Evolutionary conservation across 2,113 vertebrate genomes (phyloP).

Genomic region (Epinephelus cyanopodus): DNA sequence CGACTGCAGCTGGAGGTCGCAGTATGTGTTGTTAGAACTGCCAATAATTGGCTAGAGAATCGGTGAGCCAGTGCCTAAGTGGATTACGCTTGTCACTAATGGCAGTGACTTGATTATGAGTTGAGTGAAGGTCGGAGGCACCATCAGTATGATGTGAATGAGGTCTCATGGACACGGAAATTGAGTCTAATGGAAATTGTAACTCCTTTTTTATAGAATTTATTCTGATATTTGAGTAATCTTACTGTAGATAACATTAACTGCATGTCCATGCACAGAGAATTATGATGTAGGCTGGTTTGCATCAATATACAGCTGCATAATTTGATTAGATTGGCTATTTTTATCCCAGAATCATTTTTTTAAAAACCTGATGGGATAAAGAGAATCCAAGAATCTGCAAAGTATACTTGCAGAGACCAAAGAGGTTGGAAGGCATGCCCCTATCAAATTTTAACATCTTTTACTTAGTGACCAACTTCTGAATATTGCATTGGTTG

Average conservation of each 20-base stretch:
- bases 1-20: slow-evolving; percentile 44
- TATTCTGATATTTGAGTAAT: neutral
- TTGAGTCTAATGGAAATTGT: slow-evolving; percentile 36
- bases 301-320: neutral
- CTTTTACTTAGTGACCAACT: too few relatives aligned
- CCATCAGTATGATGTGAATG: slow-evolving; percentile 25
- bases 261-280: neutral
- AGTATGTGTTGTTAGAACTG: slow-evolving; percentile 61
- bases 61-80: slow-evolving; percentile 70
- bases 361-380: too few relatives aligned
- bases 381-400: too few relatives aligned
- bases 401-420: too few relatives aligned
- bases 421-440: too few relatives aligned
- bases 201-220: slow-evolving; percentile 20
- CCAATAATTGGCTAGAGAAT: slow-evolving; percentile 76
- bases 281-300: neutral
- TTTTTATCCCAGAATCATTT: too few relatives aligned
- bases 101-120: slow-evolving; percentile 66
- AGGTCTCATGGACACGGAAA: slow-evolving; percentile 36
- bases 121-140: slow-evolving; percentile 57
- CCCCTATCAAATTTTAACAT: too few relatives aligned
- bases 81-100: slow-evolving; percentile 71
- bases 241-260: neutral
- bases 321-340: neutral
- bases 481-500: too few relatives aligned